Evolutionary conservation across 92 coral and sea anemone genomes (phyloP), one percentile per base, ranked within the genome.

Genomic region (Phenganax stokvisi): DNA sequence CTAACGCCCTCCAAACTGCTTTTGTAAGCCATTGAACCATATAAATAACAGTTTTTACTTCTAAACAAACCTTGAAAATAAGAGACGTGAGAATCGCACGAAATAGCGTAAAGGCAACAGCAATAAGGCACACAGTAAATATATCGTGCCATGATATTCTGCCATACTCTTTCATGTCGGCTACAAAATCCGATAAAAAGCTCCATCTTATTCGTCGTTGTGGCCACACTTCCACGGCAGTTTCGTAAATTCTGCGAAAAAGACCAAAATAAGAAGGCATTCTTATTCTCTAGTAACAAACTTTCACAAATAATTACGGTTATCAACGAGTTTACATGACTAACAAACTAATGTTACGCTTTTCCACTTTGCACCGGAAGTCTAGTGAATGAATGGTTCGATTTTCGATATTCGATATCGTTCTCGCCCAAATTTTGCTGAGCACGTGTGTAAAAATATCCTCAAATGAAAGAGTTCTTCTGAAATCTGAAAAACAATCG

Each of bases 71-170:
- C 97, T 89, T 80, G 72, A 90, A 96, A 11, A 90, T 7, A 29
- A 77, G 62, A 29, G 79, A 59, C 3, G 88, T 87, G 57, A 89
- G 57, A 9, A 80, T 85, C 62, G 86, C 88, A 66, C 99, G 89
- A 57, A 87, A 78, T 54, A 92, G 17, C 25, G 99, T 96, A 79
- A 96, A 90, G 56, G 85, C 63, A 57, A 96, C 83, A 16, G 92
- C 99, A 9, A 96, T 80, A 30, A 82, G 1, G 28, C 89, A 17
- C 58, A 85, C 86, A 47, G 87, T 51, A 7, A 60, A 44, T 28
- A 92, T 65, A 70, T 96, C 99, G n/a, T 86, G 54, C 28, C 51
- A 51, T 6, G 88, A 80, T 56, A 96, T 87, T 12, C 84, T 84
- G 29, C 99, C 91, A 79, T 87, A 86, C 51, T 30, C 53, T 53